Evolutionary conservation across 1,140 invertebrate species (phyloP).

Genomic region (Hyles euphorbiae): DNA sequence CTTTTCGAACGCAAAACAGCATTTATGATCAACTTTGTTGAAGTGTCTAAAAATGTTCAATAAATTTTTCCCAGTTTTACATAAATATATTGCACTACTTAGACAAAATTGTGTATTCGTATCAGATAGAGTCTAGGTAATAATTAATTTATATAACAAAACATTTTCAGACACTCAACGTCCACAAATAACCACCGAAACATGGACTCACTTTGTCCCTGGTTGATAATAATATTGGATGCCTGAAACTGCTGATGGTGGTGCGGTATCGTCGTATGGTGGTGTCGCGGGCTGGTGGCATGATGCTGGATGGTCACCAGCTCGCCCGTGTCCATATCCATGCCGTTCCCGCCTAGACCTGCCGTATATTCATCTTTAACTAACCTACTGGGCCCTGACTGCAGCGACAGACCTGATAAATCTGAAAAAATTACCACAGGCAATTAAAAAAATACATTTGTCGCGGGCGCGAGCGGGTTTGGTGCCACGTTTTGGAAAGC

Average conservation of each 20-base stretch:
- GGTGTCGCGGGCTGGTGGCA: constrained; percentile 77
- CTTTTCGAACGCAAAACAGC: too few relatives aligned
- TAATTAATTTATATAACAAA: not conserved
- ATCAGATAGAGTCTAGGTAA: not conserved
- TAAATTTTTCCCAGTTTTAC: too few relatives aligned
- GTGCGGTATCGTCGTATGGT: constrained; percentile 61
- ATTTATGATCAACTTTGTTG: too few relatives aligned
- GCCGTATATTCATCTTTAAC: constrained; percentile 91
- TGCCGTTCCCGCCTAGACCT: constrained; percentile 79
- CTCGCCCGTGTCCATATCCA: constrained; percentile 86
- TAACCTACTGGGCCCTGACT: constrained; percentile 83
- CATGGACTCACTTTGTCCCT: constrained; percentile 59
- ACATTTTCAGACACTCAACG: not conserved
- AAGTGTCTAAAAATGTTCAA: too few relatives aligned
- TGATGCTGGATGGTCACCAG: constrained; percentile 89
- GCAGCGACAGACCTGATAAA: constrained; percentile 89
- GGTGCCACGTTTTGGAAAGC: too few relatives aligned
- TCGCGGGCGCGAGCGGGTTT: too few relatives aligned
- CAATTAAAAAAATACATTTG: too few relatives aligned
- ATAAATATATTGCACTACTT: too few relatives aligned
- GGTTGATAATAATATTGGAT: constrained; percentile 65
- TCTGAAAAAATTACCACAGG: constrained; percentile 76
- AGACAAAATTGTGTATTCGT: too few relatives aligned
- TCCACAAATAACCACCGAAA: constrained; percentile 2
- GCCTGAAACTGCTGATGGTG: constrained; percentile 66